Evolutionary conservation across 2,888 invertebrate genomes (phyloP).

Genomic region (Rugalucina vietnamica): DNA sequence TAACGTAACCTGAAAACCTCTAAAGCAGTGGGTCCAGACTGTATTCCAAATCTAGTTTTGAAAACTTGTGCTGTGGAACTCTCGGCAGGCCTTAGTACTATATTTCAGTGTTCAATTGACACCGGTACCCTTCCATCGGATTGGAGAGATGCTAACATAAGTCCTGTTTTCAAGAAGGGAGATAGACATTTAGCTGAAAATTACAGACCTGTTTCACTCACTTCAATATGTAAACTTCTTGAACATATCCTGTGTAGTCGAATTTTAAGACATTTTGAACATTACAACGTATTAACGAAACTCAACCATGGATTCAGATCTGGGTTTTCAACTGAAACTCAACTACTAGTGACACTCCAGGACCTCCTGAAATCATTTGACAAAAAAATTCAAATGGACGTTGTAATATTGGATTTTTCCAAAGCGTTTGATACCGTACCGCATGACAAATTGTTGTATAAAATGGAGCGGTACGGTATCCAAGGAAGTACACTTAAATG

Average conservation of each 20-base stretch:
- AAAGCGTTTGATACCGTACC: not conserved
- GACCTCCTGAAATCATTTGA: not conserved
- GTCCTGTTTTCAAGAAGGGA: not conserved
- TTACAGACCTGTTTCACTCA: not conserved
- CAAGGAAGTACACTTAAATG: not conserved
- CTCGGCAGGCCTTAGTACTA: too few relatives aligned
- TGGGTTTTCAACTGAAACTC: not conserved
- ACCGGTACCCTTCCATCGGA: too few relatives aligned
- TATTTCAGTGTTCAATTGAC: too few relatives aligned
- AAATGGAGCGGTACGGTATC: not conserved
- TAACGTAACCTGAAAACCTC: too few relatives aligned
- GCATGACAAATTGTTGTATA: not conserved
- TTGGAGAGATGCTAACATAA: too few relatives aligned
- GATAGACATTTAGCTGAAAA: conserved; percentile 11
- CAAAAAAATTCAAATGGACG: not conserved
- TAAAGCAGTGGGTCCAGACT: too few relatives aligned
- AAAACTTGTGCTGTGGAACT: too few relatives aligned
- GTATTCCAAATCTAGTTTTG: too few relatives aligned
- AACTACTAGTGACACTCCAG: not conserved
- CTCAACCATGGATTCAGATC: not conserved
- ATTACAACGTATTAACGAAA: not conserved
- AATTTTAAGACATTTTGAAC: not conserved
- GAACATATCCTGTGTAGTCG: not conserved
- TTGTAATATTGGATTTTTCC: not conserved
- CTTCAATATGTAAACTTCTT: not conserved